Percentiles rank a stretch among this genome's conserved stretches.
phyloP scores from a whole-genome alignment of 2,888 invertebrate species.

The Coelinius sp. region DNA sequence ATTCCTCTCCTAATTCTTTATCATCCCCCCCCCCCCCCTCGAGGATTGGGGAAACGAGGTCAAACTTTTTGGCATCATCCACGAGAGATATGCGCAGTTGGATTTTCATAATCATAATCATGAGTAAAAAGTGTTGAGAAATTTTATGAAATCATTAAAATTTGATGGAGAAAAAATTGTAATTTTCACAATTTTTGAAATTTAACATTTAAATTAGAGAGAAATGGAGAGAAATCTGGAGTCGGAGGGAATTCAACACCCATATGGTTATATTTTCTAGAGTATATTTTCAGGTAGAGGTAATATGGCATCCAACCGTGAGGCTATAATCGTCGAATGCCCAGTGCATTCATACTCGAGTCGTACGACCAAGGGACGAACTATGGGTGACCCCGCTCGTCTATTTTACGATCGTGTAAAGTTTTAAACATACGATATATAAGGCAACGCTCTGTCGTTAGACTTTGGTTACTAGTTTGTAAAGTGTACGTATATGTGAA shows the following conservation, averaged over 20 bases:
- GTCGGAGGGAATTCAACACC: neutral
- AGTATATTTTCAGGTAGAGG: conserved; percentile 6
- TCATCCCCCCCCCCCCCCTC: too few relatives aligned
- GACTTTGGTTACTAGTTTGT: too few relatives aligned
- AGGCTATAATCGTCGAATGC: conserved; percentile 15
- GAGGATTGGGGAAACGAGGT: conserved; percentile 4
- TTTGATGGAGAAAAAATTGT: neutral
- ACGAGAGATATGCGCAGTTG: conserved; percentile 1
- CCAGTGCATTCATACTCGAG: conserved; percentile 1
- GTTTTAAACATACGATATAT: conserved; percentile 5
- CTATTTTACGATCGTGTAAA: conserved; percentile 33
- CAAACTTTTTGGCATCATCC: conserved; percentile 17
- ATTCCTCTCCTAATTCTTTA: conserved; percentile 2
- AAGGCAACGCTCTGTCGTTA: conserved; percentile 9
- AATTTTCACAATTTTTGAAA: neutral
- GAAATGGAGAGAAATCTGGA: neutral
- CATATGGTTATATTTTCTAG: neutral
- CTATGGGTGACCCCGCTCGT: conserved; percentile 8
- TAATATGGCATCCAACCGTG: neutral
- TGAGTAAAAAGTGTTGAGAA: neutral
- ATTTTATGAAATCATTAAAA: neutral
- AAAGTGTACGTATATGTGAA: too few relatives aligned
- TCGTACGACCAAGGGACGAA: conserved; percentile 9
- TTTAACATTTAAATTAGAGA: neutral
- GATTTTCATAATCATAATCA: conserved; percentile 9